These are phyloP conservation scores for Polymixis flavicincta DNA, from an alignment of 2,888 invertebrate species.

Conservation along the genomic window DNA sequence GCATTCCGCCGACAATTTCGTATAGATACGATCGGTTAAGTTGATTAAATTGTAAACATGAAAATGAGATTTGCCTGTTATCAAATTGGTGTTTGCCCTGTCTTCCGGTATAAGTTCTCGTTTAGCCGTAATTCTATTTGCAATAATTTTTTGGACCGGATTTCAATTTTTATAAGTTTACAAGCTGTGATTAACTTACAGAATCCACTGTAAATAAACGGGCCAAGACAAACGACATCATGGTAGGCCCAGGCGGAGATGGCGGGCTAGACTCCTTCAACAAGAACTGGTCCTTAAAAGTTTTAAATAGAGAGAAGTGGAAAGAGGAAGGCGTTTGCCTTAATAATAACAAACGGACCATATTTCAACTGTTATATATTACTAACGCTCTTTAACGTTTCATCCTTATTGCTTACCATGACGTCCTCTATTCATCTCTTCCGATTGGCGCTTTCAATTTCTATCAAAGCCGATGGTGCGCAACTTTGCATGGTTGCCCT, in stretches of 20 bases:
- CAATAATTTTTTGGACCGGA: neutral
- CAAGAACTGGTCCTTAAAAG: too few species aligned
- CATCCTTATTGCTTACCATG: conserved; percentile 2
- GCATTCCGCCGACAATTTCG: conserved; percentile 38
- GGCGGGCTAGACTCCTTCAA: too few species aligned
- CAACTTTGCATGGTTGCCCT: conserved; percentile 51
- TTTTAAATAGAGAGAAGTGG: too few species aligned
- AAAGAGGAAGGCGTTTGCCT: too few species aligned
- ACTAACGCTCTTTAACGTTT: conserved; percentile 5
- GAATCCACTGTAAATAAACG: neutral
- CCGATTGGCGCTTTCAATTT: conserved; percentile 35
- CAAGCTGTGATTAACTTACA: neutral
- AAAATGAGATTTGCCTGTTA: conserved; percentile 42
- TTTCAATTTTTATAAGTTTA: neutral
- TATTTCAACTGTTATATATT: neutral
- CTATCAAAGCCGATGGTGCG: conserved; percentile 27
- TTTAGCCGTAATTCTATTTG: conserved; percentile 31
- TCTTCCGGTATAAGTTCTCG: conserved; percentile 26
- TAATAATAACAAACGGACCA: too few species aligned
- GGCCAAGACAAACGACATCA: neutral
- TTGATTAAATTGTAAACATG: conserved; percentile 50
- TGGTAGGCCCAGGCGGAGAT: too few species aligned
- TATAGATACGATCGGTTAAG: conserved; percentile 35
- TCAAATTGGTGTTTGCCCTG: conserved; percentile 23
- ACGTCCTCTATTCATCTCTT: conserved; percentile 29